Conservation (phyloP, 2,113 vertebrate species). For the Heterotilapia buettikoferi region DNA sequence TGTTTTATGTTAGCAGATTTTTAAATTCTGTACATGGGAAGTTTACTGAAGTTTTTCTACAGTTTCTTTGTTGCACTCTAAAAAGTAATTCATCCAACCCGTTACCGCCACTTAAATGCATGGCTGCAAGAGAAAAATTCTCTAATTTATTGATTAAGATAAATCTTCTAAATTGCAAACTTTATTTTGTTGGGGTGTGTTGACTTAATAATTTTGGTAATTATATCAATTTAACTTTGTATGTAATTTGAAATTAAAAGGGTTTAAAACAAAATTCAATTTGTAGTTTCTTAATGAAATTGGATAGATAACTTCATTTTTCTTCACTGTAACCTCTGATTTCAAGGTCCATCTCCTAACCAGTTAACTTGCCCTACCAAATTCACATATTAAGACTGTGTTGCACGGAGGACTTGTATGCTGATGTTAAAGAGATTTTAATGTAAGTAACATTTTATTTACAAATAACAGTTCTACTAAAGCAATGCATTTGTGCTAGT, state of each 20-base stretch:
- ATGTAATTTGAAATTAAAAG: not conserved
- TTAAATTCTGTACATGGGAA: not conserved
- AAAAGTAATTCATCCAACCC: not conserved
- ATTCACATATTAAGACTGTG: not conserved
- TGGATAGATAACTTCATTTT: not conserved
- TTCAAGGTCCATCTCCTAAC: not conserved
- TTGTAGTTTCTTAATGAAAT: not conserved
- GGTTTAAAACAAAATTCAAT: not conserved
- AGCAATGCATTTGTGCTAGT: not conserved
- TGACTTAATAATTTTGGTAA: not conserved
- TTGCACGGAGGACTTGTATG: not conserved
- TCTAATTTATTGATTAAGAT: not conserved
- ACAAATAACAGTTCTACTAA: accelerated
- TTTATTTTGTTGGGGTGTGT: not conserved
- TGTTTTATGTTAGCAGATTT: not conserved
- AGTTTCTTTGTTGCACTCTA: not conserved
- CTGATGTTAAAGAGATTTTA: not conserved
- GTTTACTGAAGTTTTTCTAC: not conserved
- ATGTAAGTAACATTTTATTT: not conserved
- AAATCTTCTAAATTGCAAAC: not conserved
- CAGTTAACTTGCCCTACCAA: not conserved
- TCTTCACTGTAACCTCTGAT: not conserved
- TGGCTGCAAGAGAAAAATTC: not conserved
- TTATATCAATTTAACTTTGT: not conserved
- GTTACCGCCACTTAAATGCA: not conserved